Conservation (phyloP, 2,888 invertebrate genomes). For the Hylaea fasciaria region DNA sequence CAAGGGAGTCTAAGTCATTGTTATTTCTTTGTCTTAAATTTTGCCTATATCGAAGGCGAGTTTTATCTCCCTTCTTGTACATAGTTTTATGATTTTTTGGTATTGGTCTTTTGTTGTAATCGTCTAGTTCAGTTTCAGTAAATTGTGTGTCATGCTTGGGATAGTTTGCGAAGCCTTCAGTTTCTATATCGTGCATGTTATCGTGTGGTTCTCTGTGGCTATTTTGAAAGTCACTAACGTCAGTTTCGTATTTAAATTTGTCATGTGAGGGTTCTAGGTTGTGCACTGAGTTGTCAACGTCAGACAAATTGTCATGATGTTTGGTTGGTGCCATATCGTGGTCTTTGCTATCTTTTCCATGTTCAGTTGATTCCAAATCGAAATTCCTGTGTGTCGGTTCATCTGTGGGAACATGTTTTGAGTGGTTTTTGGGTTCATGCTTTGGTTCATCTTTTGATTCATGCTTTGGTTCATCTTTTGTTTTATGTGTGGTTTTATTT, state of each 20-base stretch:
- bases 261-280: constrained; percentile 16
- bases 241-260: constrained; percentile 27
- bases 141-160: constrained; percentile 17
- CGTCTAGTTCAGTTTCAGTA: constrained; percentile 22
- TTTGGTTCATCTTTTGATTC: too few species aligned
- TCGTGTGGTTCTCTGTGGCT: constrained; percentile 14
- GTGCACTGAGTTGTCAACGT: constrained; percentile 6
- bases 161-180: constrained; percentile 27
- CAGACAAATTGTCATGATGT: background rate
- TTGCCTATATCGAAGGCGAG: constrained; percentile 6
- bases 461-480: too few species aligned
- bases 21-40: constrained; percentile 24
- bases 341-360: constrained; percentile 8
- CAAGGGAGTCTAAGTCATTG: constrained; percentile 29
- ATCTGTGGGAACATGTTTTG: too few species aligned
- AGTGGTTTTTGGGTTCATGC: too few species aligned
- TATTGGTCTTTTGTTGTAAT: constrained; percentile 3
- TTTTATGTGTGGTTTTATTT: too few species aligned
- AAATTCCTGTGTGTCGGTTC: background rate
- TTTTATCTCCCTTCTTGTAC: constrained; percentile 2
- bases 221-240: constrained; percentile 25
- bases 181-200: background rate
- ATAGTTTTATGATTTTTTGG: background rate
- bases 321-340: background rate
- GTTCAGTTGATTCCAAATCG: background rate